Base-by-base conservation (phyloP, 2,888 invertebrate species). In the Ypsolopha sequella region DNA sequence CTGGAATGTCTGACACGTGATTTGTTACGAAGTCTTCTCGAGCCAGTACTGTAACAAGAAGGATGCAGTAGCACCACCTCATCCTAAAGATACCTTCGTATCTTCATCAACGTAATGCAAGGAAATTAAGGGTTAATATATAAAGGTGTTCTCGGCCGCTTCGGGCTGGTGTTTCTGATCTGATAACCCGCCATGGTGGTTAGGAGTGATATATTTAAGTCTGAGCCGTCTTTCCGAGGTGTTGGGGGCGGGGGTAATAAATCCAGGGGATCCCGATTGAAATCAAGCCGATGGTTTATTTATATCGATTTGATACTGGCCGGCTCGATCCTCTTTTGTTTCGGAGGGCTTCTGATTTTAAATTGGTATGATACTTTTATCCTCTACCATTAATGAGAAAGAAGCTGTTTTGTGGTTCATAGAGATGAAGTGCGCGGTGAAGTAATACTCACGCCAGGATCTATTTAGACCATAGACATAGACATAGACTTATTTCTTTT, bases 241-340 rank as follows among this genome's bases (percentile, higher is more conserved):
- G 57, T 54, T 53, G 54, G 50, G 47, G 63, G 58, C 56, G 52
- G 52, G 51, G 44, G 35, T 48, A 55, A 57, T 60, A 61, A 62
- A 63, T 62, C 51, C n/a, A 33, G 44, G 34, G 33, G 35, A 41
- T 43, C 48, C 52, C 47, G 54, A 54, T 54, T 54, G 54, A 54
- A 54, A 54, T 54, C 54, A 52, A 54, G 48, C 54, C 52, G 52
- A 50, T 41, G 36, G 47, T 51, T 53, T 24, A 24, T 24, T 53
- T 53, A 51, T 51, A 24, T 3, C 24, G 24, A 24, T 24, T 24
- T 24, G 24, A 24, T 24, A 24, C 24, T 24, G 24, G 24, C 24
- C 24, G 4, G 24, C 24, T 24, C 24, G 24, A 24, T 24, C 24
- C 24, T 24, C 24, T 24, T 24, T 24, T 24, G 24, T 24, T 24